A percentile compares a stretch with the other conserved stretches of the same genome.
Evolutionary conservation across 2,888 invertebrate genomes (phyloP).

Genomic region (Argyresthia albistria): DNA sequence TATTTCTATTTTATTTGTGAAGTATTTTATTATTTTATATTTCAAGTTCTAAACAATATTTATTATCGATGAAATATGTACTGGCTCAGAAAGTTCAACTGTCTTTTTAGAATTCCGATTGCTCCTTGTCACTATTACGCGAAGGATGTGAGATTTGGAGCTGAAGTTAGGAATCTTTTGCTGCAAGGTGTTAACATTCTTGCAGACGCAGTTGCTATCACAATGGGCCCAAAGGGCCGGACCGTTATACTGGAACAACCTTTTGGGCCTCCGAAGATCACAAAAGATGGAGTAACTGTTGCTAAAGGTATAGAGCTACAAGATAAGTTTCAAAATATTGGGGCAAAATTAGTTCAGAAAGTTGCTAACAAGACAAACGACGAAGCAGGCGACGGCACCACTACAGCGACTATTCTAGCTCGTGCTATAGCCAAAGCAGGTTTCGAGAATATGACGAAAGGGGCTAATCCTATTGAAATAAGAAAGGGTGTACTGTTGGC

Average conservation of each 20-base stretch:
- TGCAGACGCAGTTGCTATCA: slow-evolving; percentile 98
- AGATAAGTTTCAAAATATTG: slow-evolving; percentile 98
- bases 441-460: slow-evolving; percentile 96
- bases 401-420: slow-evolving; percentile 97
- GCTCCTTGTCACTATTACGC: slow-evolving; percentile 69
- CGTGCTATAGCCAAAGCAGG: slow-evolving; percentile 98
- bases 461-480: slow-evolving; percentile 97
- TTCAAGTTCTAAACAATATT: too few species aligned
- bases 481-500: slow-evolving; percentile 92
- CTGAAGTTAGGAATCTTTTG: slow-evolving; percentile 96
- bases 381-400: slow-evolving; percentile 99
- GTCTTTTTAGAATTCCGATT: not conserved
- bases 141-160: slow-evolving; percentile 97
- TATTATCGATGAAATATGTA: not conserved
- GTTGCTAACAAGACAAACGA: slow-evolving; percentile 99
- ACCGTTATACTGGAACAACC: slow-evolving; percentile 99
- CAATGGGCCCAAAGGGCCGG: slow-evolving; percentile 99
- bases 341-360: slow-evolving; percentile 97
- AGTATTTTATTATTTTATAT: too few species aligned
- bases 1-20: too few species aligned
- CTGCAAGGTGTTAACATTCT: slow-evolving; percentile 97
- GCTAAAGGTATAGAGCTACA: slow-evolving; percentile 97
- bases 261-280: slow-evolving; percentile 99
- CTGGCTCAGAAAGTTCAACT: not conserved
- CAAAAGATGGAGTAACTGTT: slow-evolving; percentile 99